phyloP scores from a whole-genome alignment of 2,888 invertebrate genomes.

The Eubasilissa splendida region DNA sequence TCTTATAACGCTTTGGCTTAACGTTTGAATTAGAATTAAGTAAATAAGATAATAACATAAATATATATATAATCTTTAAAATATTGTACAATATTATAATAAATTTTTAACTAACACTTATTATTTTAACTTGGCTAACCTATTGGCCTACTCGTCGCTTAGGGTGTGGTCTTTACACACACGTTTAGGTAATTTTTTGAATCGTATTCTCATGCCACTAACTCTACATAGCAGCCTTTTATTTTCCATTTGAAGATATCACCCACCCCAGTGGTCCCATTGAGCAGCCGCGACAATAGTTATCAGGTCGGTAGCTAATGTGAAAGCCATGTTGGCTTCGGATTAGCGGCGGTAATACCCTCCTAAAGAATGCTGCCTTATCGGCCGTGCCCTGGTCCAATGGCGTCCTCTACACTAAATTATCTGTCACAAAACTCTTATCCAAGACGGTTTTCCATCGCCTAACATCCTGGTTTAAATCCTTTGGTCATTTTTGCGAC shows the following conservation, averaged over 20 bases:
- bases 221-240: conserved; percentile 1
- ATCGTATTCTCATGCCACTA: not conserved
- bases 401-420: conserved; percentile 40
- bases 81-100: no score
- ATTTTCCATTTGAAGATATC: conserved; percentile 28
- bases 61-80: no score
- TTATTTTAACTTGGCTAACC: no score
- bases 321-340: conserved; percentile 57
- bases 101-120: no score
- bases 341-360: conserved; percentile 57
- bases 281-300: conserved; percentile 11
- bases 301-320: conserved; percentile 57
- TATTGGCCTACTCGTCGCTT: no score
- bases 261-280: not conserved
- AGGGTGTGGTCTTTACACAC: no score
- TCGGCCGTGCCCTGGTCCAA: conserved; percentile 42
- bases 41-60: no score
- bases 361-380: conserved; percentile 56
- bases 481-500: conserved; percentile 24
- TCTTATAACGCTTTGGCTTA: no score
- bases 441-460: conserved; percentile 36
- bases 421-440: conserved; percentile 50
- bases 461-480: conserved; percentile 35
- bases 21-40: no score
- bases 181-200: no score